phyloP scores from a whole-genome alignment of 35 echinoderm and acorn worm genomes.

The Eucidaris tribuloides region DNA sequence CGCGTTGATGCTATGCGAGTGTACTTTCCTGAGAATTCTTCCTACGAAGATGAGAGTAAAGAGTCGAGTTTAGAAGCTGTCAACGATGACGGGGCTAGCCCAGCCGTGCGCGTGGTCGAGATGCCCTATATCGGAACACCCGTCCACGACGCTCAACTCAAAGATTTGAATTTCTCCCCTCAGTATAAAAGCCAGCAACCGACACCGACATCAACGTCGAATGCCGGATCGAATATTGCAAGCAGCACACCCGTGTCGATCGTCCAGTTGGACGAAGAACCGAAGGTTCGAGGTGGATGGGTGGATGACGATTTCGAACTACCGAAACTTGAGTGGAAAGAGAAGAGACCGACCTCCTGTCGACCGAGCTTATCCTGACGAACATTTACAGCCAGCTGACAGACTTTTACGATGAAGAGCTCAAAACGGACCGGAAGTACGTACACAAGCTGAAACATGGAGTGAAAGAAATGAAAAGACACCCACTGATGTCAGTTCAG shows the following conservation, averaged over 20 bases:
- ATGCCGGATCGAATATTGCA: no score
- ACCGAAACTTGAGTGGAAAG: no score
- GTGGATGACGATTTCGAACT: no score
- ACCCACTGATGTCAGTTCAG: not conserved
- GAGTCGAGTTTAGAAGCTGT: not conserved
- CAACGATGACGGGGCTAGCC: not conserved
- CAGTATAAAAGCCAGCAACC: not conserved
- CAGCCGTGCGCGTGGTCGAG: constrained; percentile 4
- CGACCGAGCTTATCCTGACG: no score
- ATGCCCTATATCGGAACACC: constrained; percentile 21
- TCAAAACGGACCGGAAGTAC: no score
- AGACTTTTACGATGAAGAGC: no score
- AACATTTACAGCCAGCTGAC: no score
- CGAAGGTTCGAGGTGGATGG: no score
- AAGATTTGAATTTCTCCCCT: not conserved
- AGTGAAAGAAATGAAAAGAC: not conserved
- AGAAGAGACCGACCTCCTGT: no score
- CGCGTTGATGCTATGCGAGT: not conserved
- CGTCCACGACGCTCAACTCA: constrained; percentile 14
- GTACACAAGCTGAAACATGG: not conserved
- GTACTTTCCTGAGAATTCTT: not conserved
- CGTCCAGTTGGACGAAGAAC: no score
- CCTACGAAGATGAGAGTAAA: constrained; percentile 12
- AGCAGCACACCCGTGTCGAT: no score
- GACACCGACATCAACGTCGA: not conserved